phyloP scores from a whole-genome alignment of 1,140 invertebrate species.

The Antheraea pernyi region DNA sequence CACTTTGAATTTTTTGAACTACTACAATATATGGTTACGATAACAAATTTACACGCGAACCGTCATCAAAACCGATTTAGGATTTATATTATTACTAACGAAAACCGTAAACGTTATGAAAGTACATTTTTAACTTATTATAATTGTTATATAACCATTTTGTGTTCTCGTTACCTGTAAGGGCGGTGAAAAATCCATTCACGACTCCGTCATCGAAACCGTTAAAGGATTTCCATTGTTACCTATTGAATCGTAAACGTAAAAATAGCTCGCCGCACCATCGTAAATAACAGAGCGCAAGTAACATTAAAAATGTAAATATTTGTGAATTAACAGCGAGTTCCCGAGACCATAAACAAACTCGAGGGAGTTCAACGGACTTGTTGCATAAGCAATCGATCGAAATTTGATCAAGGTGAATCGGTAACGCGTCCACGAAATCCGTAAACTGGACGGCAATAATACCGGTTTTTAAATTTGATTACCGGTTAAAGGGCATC shows the following conservation, averaged over 20 bases:
- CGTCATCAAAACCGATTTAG: no score
- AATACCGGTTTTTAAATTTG: no score
- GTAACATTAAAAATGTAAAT: slow-evolving; percentile 17
- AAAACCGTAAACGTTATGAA: no score
- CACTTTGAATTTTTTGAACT: no score
- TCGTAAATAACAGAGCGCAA: not conserved
- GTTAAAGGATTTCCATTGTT: not conserved
- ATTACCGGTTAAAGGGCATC: no score
- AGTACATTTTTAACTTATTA: no score
- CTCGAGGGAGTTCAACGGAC: slow-evolving; percentile 37
- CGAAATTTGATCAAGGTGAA: slow-evolving; percentile 58
- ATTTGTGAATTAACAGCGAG: slow-evolving; percentile 25
- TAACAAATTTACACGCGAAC: no score
- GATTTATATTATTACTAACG: no score
- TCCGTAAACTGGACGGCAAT: not conserved
- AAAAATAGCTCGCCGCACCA: not conserved
- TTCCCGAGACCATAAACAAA: slow-evolving; percentile 4
- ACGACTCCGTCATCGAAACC: not conserved
- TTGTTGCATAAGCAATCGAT: slow-evolving; percentile 54
- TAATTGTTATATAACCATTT: no score
- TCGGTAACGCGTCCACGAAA: slow-evolving; percentile 22
- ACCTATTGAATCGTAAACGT: not conserved
- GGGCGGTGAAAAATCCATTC: not conserved
- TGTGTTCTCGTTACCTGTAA: no score
- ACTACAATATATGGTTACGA: no score